phyloP scores from a whole-genome alignment of 1,140 invertebrate species.

The Armadillidium nasatum region DNA sequence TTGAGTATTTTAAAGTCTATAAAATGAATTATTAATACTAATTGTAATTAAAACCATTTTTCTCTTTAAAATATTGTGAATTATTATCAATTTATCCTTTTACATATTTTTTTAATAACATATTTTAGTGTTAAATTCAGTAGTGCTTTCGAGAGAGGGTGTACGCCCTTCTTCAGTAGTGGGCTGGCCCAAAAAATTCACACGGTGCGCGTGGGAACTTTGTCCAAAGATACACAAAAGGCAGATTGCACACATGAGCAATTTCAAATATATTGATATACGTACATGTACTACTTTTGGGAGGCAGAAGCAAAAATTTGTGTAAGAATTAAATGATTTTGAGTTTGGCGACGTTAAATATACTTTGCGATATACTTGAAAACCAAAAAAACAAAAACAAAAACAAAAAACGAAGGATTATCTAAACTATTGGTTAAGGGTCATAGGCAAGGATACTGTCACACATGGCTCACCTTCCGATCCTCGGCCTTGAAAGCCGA shows the following conservation, averaged over 20 bases:
- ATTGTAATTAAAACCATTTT: neutral
- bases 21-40: neutral
- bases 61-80: neutral
- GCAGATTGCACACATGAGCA: conserved; percentile 8
- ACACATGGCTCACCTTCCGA: neutral
- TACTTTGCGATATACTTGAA: neutral
- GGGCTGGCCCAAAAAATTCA: neutral
- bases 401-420: no score
- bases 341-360: no score
- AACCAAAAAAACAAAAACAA: no score
- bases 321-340: neutral
- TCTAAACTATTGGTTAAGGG: neutral
- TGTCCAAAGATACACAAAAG: neutral
- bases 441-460: neutral
- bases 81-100: neutral
- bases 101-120: neutral
- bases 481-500: neutral
- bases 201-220: conserved; percentile 4
- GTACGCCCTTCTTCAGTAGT: neutral
- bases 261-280: neutral
- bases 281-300: neutral
- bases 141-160: neutral
- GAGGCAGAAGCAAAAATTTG: neutral
- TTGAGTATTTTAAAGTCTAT: neutral
- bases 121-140: neutral